Evolutionary conservation across 2,797 vertebrate genomes (phyloP).

Genomic region (Muraenolepis orangiensis): DNA sequence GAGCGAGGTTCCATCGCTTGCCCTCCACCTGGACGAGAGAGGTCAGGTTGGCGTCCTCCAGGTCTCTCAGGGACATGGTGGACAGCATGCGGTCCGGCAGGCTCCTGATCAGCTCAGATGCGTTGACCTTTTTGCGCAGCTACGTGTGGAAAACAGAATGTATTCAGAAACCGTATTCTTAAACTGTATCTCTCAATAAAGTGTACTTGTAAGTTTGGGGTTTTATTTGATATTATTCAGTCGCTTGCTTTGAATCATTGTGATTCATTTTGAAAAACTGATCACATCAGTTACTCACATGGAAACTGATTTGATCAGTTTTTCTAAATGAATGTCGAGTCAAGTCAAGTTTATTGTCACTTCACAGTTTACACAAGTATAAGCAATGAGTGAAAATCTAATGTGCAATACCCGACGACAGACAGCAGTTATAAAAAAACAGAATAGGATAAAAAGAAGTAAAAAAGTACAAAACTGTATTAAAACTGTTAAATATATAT

Average conservation of each 20-base stretch:
- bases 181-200: not conserved
- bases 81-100: constrained; percentile 46
- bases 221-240: not conserved
- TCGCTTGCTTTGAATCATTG: not conserved
- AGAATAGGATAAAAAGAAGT: too few species aligned
- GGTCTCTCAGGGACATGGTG: constrained; percentile 47
- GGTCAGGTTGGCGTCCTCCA: constrained; percentile 51
- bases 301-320: too few species aligned
- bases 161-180: too few species aligned
- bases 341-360: too few species aligned
- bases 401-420: too few species aligned
- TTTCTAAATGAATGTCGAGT: too few species aligned
- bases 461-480: too few species aligned
- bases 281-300: too few species aligned
- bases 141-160: constrained; percentile 37
- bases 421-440: too few species aligned
- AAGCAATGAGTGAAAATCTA: not conserved
- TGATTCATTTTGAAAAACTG: not conserved
- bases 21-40: constrained; percentile 52
- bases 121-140: constrained; percentile 38
- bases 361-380: too few species aligned
- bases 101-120: constrained; percentile 51
- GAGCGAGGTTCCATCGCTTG: constrained; percentile 52
- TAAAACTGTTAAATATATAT: too few species aligned
- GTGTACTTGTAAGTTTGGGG: not conserved